Evolutionary conservation across 2,113 vertebrate genomes (phyloP), one percentile per base, ranked within the genome.

Genomic region (Cettia cetti): DNA sequence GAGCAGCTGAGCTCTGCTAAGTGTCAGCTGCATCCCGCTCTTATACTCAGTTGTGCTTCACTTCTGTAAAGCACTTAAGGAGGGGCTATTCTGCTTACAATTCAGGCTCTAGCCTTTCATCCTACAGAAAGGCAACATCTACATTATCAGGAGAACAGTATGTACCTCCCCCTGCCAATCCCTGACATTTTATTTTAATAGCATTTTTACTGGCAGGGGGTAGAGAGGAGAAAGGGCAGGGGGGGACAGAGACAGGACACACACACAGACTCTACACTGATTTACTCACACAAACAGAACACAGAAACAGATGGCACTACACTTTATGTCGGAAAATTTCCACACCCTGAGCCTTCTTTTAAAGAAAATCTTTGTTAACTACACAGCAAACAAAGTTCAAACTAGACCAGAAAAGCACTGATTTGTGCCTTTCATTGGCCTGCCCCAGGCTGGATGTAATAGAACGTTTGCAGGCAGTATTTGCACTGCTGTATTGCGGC

Each of bases 161-260:
- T 0, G 0, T 21, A 37, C 37, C 7, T 20, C 12, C 8, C 6
- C 26, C 4, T 49, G 27, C 19, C 11, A 70, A 37, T 14, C 63
- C 56, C 7, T 75, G 47, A 69, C 31, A 47, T 81, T 69, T 80
- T 33, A 53, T 42, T 65, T 70, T 24, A 42, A 56, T 78, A 69
- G 2, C 2, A 0, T 15, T 76, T 64, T 44, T 8, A 44, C 12
- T 40, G n/a, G 82, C 2, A 0, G 19, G 35, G 19, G 10, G 12
- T 3, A 54, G 26, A 8, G 15, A 47, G 18, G 7, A n/a, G n/a
- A 66, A 45, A 47, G 21, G 22, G 15, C 7, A 44, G 2, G 39
- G n/a, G 10, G 14, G 12, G 82, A 76, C 17, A 45, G 78, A 39
- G n/a, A 69, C 40, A 47, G 6, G 8, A 68, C 19, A 59, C 44